These are phyloP conservation scores for Aurelia aurita complex sp. Pacific DNA, from an alignment of 30 jellyfish, hydroid and myxozoan species.

Conservation along the genomic window DNA sequence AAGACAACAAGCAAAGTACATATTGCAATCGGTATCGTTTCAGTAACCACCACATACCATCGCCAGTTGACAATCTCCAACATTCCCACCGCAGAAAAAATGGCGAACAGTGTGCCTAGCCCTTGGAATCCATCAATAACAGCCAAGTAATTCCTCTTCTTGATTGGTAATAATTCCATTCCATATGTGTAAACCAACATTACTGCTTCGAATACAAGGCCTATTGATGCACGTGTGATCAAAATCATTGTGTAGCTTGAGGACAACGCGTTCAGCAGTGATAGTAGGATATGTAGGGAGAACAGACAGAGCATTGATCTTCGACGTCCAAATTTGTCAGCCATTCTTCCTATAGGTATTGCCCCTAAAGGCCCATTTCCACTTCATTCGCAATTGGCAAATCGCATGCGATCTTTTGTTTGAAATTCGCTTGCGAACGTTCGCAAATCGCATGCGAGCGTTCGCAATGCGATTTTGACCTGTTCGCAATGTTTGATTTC, in stretches of 20 bases:
- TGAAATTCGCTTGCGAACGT: too few species aligned
- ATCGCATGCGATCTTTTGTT: too few species aligned
- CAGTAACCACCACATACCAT: too few species aligned
- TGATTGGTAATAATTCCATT: conserved; percentile 12
- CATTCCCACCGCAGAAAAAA: neutral
- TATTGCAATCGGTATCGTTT: too few species aligned
- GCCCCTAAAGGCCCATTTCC: neutral
- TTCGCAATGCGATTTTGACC: too few species aligned
- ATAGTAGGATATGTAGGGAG: neutral
- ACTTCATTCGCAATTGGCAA: too few species aligned
- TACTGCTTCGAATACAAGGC: neutral
- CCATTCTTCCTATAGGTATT: neutral
- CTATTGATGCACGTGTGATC: conserved; percentile 11
- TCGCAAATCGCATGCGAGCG: too few species aligned
- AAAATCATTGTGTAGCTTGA: neutral
- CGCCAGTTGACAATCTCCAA: conserved; percentile 6
- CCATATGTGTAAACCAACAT: neutral
- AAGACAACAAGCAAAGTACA: too few species aligned
- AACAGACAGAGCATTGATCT: neutral
- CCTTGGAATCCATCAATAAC: neutral
- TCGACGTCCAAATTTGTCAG: conserved; percentile 18
- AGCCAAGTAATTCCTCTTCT: neutral
- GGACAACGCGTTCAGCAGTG: conserved; percentile 11
- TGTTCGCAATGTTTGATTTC: too few species aligned
- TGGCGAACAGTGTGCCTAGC: neutral